Percentiles rank a stretch among this genome's conserved stretches.
Conservation (phyloP, 2,797 vertebrate genomes). For the Propithecus perrieri region DNA sequence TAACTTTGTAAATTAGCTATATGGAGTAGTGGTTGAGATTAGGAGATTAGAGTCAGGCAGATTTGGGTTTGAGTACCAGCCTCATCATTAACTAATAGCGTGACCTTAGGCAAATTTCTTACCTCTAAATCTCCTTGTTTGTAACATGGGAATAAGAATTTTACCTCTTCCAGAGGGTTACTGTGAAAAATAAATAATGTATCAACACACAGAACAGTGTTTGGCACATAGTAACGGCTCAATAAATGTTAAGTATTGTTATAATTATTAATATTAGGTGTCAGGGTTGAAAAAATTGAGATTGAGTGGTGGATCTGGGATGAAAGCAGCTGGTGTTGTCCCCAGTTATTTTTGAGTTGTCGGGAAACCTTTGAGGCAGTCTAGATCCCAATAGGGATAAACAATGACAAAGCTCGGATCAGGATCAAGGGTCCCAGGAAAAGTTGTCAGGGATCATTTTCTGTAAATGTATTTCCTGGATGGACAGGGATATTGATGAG, state of each 20-base stretch:
- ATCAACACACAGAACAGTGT: conserved; percentile 8
- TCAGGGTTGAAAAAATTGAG: conserved; percentile 29
- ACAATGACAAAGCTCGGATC: neutral
- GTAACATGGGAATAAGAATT: conserved; percentile 3
- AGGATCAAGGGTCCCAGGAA: neutral
- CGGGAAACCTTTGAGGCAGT: neutral
- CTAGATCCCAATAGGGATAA: neutral
- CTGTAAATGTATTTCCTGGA: conserved; percentile 45
- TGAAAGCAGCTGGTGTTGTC: neutral
- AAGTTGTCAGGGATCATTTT: neutral
- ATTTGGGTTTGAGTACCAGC: conserved; percentile 29
- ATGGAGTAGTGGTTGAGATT: neutral
- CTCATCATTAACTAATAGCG: conserved; percentile 15
- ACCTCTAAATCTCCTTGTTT: neutral
- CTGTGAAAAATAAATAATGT: conserved; percentile 54
- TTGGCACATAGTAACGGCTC: conserved; percentile 33
- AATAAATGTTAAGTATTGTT: conserved; percentile 30
- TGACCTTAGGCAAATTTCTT: conserved; percentile 30
- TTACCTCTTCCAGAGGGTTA: neutral
- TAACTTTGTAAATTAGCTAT: conserved; percentile 40
- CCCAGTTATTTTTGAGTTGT: conserved; percentile 7
- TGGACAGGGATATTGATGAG: neutral
- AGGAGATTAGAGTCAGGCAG: neutral
- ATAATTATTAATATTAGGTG: neutral
- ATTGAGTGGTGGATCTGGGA: neutral